phyloP scores from a whole-genome alignment of 2,888 invertebrate genomes.

The Ferdinandea cuprea region DNA sequence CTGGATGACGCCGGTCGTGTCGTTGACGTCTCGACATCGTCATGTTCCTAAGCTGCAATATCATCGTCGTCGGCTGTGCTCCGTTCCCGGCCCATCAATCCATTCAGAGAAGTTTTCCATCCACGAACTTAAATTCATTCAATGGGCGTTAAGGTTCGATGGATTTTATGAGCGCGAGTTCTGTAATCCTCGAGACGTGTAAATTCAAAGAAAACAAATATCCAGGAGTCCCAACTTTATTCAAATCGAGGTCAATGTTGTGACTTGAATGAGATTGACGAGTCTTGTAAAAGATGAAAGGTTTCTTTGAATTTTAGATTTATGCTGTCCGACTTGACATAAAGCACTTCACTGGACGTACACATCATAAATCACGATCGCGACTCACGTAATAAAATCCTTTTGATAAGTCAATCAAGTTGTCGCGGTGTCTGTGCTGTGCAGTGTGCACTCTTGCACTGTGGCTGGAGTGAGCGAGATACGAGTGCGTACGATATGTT shows the following conservation, averaged over 20 bases:
- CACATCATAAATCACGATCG: constrained; percentile 73
- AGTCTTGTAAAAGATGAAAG: constrained; percentile 74
- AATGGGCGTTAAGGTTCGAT: constrained; percentile 37
- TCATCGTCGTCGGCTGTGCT: constrained; percentile 28
- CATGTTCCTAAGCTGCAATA: constrained; percentile 47
- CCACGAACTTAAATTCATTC: neutral
- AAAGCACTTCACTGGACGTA: constrained; percentile 67
- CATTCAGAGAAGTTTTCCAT: constrained; percentile 48
- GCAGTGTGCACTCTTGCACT: no score
- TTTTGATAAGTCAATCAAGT: constrained; percentile 74
- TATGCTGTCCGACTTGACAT: constrained; percentile 73
- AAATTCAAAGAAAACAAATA: constrained; percentile 65
- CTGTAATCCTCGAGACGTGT: constrained; percentile 67
- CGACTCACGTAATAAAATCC: constrained; percentile 66
- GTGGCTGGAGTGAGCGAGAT: constrained; percentile 25
- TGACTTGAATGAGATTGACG: constrained; percentile 74
- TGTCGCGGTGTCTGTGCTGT: constrained; percentile 14
- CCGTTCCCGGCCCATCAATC: constrained; percentile 29
- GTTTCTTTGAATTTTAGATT: constrained; percentile 73
- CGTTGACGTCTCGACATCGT: constrained; percentile 20
- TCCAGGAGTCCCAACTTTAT: constrained; percentile 64
- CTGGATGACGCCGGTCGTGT: constrained; percentile 62
- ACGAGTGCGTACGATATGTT: constrained; percentile 27
- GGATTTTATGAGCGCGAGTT: constrained; percentile 64
- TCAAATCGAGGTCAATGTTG: constrained; percentile 74